Evolutionary conservation across 2,797 vertebrate species (phyloP).

Genomic region (Antennarius maculatus): DNA sequence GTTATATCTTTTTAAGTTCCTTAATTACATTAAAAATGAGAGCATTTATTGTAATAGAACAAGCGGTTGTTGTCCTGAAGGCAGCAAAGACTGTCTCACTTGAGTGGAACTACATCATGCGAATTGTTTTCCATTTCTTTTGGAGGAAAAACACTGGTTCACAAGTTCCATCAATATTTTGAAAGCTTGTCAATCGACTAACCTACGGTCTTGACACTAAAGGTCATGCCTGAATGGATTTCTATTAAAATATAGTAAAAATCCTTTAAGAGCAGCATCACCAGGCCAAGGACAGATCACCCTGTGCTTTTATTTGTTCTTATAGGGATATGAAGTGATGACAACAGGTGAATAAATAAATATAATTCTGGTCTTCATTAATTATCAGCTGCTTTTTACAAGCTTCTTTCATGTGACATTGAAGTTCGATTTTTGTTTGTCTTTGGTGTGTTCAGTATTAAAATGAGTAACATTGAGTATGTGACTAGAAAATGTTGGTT

Average conservation of each 20-base stretch:
- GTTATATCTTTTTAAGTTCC: not conserved
- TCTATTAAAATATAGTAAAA: constrained; percentile 63
- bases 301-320: constrained; percentile 27
- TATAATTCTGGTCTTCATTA: not conserved
- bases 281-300: constrained; percentile 35
- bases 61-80: constrained; percentile 4
- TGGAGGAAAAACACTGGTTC: constrained; percentile 41
- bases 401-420: no score
- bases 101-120: not conserved
- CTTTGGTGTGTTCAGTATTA: no score
- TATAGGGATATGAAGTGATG: constrained; percentile 19
- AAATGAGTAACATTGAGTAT: no score
- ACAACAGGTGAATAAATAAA: constrained; percentile 7
- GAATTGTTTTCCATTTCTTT: constrained; percentile 35
- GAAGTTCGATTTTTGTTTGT: no score
- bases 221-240: constrained; percentile 60
- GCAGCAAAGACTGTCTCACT: not conserved
- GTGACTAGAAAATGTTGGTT: no score
- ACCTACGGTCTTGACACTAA: constrained; percentile 65
- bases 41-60: constrained; percentile 30
- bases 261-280: constrained; percentile 50
- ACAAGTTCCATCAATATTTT: constrained; percentile 53
- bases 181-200: constrained; percentile 64
- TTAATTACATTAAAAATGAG: constrained; percentile 30
- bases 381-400: no score